Evolutionary conservation across 2,888 invertebrate species (phyloP), one percentile per base, ranked within the genome.

Genomic region (Uropetala carovei): DNA sequence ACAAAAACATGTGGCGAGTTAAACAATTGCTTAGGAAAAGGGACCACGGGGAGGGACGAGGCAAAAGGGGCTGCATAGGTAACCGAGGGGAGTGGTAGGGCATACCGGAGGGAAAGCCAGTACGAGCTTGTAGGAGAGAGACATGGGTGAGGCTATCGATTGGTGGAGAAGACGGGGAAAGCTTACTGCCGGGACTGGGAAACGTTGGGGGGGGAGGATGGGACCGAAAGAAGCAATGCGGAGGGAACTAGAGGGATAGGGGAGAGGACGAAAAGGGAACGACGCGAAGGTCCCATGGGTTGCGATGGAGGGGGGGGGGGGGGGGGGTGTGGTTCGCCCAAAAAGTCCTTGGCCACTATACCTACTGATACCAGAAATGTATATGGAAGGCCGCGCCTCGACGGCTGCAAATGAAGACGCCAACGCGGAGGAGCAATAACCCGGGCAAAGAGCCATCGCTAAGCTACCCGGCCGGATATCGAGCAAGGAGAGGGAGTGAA

Each of bases 31-130:
- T 10, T 1, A 22, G n/a, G 0, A 10, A 10, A 64, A 2, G 7
- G 14, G n/a, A 8, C 18, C 68, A 18, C 16, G 18, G 68, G 64
- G n/a, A 14, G 68, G 68, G n/a, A 18, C 68, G 84, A 82, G 60
- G 58, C 82, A 83, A 57, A 84, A 43, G 91, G 92, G 68, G 5
- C 92, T 57, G 91, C 68, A 58, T 89, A n/a, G 58, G 85, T 60
- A 84, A 83, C 68, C n/a, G 89, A 64, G 89, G 43, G 91, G 89
- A 81, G 81, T 84, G 84, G 86, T 58, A 56, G 16, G 92, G 91
- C 89, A 57, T 92, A 92, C 92, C 75, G 92, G 89, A 92, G 91
- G 56, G 84, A 59, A 75, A 43, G 92, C 11, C 43, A 43, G 43
- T 43, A 43, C 43, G 43, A 43, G 43, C 43, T 1, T 43, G 43